Evolutionary conservation across 2,113 vertebrate genomes (phyloP).

Genomic region (Dicerorhinus sumatrensis): DNA sequence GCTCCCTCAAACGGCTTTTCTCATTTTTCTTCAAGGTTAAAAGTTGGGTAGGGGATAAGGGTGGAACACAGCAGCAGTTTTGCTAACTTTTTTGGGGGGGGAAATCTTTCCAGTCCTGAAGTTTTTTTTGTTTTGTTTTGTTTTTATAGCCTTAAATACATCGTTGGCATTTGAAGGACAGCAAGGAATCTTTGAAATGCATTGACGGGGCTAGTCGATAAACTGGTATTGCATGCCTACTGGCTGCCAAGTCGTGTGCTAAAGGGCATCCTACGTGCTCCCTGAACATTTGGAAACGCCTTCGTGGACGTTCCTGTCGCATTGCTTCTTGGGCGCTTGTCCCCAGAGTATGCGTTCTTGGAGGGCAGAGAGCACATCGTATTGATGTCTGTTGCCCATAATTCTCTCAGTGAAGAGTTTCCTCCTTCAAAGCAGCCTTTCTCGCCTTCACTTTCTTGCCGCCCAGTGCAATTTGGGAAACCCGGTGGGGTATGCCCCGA

Average conservation of each 20-base stretch:
- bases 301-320: background rate
- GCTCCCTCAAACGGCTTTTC: background rate
- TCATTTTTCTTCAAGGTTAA: background rate
- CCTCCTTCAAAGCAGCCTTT: background rate
- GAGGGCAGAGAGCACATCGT: background rate
- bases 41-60: background rate
- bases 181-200: background rate
- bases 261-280: background rate
- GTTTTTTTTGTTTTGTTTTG: background rate
- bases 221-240: background rate
- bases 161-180: background rate
- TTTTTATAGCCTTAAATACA: background rate
- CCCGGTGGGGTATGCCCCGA: constrained; percentile 46
- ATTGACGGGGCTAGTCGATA: background rate
- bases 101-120: background rate
- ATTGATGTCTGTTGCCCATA: constrained; percentile 36
- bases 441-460: constrained; percentile 58
- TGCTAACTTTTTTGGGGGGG: background rate
- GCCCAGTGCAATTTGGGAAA: constrained; percentile 71
- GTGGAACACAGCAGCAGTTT: background rate
- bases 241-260: background rate
- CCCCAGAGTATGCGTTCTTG: background rate
- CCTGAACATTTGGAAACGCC: background rate
- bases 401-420: constrained; percentile 49
- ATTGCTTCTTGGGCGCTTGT: background rate